Base-by-base conservation (phyloP, 2,113 vertebrate species). In the Limanda limanda region DNA sequence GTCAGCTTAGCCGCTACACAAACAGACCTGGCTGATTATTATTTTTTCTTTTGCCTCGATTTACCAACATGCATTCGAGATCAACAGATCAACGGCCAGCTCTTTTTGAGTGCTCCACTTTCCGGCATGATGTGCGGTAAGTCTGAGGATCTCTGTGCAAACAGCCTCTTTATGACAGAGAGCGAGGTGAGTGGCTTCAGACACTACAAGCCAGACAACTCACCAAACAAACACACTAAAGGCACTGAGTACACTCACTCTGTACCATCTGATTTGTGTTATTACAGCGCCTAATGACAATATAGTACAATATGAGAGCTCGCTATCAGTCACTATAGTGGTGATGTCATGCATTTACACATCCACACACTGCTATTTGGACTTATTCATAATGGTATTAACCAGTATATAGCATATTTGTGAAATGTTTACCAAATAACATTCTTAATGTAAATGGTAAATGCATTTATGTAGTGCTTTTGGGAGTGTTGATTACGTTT, bases 151-250 rank as follows among this genome's bases (percentile, higher is more conserved):
- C 91, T 86, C 83, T 95, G 85, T 90, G 90, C 88, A 94, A 95
- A 95, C 91, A 95, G 84, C 66, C 85, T 91, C 89, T 94, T 94
- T 92, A 92, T 94, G 91, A 92, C 85, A 89, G 79, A 76, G 85
- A 94, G 84, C 67, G 78, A 90, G 90, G 90, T 91, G 86, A 91
- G 83, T 87, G 89, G 90, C 86, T 93, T 91, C 84, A 92, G 86
- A 89, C 88, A 82, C 90, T 92, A 88, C 89, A 92, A 89, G 87
- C 76, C 84, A 92, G 88, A 90, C 91, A 91, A 88, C 86, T 88
- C 81, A 85, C 91, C 91, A 89, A 92, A 90, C 92, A 93, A 92
- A 93, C 86, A 86, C 57, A 83, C 82, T 78, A 81, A 81, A 89
- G 87, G 88, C 85, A 82, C 84, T 81, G 88, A 87, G 85, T 85